phyloP scores from a whole-genome alignment of 2,113 vertebrate species.

The Petaurus breviceps region DNA sequence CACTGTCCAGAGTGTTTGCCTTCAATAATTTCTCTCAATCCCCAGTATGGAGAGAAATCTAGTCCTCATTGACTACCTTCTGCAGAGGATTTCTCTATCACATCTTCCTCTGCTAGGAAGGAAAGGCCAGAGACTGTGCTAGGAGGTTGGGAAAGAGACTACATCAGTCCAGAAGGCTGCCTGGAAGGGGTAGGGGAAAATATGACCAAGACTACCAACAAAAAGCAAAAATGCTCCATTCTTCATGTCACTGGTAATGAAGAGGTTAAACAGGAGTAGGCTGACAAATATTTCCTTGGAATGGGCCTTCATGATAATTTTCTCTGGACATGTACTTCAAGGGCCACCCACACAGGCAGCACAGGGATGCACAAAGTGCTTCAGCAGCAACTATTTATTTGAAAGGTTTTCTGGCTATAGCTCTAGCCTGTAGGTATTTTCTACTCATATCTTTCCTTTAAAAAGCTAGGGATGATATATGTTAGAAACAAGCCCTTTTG shows the following conservation, averaged over 20 bases:
- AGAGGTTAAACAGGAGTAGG: background rate
- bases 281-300: background rate
- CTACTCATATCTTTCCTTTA: conserved; percentile 16
- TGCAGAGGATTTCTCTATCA: background rate
- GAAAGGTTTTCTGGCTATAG: background rate
- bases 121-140: background rate
- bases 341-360: background rate
- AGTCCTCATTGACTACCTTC: background rate
- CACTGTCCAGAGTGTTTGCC: background rate
- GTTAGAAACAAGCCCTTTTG: background rate
- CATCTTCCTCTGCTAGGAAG: background rate
- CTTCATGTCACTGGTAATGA: background rate
- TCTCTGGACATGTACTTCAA: background rate
- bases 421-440: conserved; percentile 4
- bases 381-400: conserved; percentile 3
- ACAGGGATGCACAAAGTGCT: background rate
- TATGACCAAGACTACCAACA: background rate
- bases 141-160: background rate
- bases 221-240: background rate
- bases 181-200: background rate
- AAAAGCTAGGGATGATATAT: conserved; percentile 11
- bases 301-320: background rate
- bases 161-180: background rate
- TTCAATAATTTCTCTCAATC: background rate
- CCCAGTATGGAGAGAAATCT: background rate